Evolutionary conservation across 2,113 vertebrate species (phyloP), one percentile per base, ranked within the genome.

Genomic region (human (Homo sapiens)): DNA sequence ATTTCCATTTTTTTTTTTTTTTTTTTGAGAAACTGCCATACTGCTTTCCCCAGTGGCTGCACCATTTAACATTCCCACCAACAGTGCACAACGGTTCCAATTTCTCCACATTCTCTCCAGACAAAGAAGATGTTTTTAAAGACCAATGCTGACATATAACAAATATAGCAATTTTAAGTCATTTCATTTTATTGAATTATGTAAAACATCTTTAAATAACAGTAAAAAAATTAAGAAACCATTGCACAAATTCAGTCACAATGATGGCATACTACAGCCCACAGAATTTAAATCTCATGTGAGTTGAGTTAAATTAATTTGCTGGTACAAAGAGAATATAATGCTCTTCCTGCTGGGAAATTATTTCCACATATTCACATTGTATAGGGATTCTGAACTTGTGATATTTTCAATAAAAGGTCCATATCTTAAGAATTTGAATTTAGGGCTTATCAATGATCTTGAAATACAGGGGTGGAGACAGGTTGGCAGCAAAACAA

Each of bases 131-230:
- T 43, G 45, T 83, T 82, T 89, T 92, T 57, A 18, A 95, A 78
- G 93, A 55, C 35, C 22, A 2, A 8, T n/a, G 52, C 22, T 85
- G 38, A 59, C 12, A 23, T 1, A 18, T 2, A 38, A 84, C 83
- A 57, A 79, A 68, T 68, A 43, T 0, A n/a, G 86, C 7, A 8
- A 48, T 50, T 45, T 73, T 0, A 89, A 90, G 4, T 27, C 38
- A 82, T 76, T 96, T 94, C 70, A 94, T 95, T 98, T 98, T 98
- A 98, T 96, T 97, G 84, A 96, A 57, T 52, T 70, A 72, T 25
- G 35, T 30, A 81, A 96, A 97, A 88, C 72, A 45, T 35, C 45
- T 79, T 90, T 38, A 89, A 89, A 96, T 79, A 95, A 57, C 7
- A 55, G 55, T 96, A 9, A 55, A 38, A 94, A 89, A 38, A 57